Evolutionary conservation across 1,140 invertebrate species (phyloP).

Genomic region (Dinothrombium tinctorium): DNA sequence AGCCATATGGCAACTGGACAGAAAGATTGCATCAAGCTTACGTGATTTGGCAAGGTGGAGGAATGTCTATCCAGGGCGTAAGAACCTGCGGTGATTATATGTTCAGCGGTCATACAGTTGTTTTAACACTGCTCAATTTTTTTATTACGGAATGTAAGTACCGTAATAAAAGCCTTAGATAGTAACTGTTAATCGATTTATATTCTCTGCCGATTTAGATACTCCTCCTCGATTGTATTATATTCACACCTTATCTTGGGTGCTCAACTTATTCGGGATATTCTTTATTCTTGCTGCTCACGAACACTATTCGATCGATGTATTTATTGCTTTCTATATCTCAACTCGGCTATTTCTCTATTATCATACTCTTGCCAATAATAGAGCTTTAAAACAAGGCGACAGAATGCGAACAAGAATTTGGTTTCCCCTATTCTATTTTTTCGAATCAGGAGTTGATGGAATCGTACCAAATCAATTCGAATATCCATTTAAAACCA

Average conservation of each 20-base stretch:
- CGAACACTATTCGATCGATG: slow-evolving; percentile 98
- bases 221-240: slow-evolving; percentile 73
- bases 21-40: slow-evolving; percentile 48
- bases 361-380: slow-evolving; percentile 90
- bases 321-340: slow-evolving; percentile 96
- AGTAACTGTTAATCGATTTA: not conserved
- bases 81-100: slow-evolving; percentile 97
- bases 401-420: slow-evolving; percentile 54
- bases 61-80: slow-evolving; percentile 92
- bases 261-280: slow-evolving; percentile 95
- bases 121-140: slow-evolving; percentile 88
- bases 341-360: slow-evolving; percentile 87
- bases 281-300: slow-evolving; percentile 97
- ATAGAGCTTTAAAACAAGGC: slow-evolving; percentile 60
- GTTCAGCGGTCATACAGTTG: slow-evolving; percentile 96
- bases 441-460: slow-evolving; percentile 80
- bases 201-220: slow-evolving; percentile 32
- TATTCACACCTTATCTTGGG: slow-evolving; percentile 60
- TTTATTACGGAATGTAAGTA: slow-evolving; percentile 98
- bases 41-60: slow-evolving; percentile 81
- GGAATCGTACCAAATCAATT: slow-evolving; percentile 87
- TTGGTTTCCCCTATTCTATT: slow-evolving; percentile 62
- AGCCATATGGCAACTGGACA: slow-evolving; percentile 27
- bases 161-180: not conserved
- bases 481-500: slow-evolving; percentile 20